Percentiles rank a stretch among this genome's conserved stretches.
Evolutionary conservation across 2,113 vertebrate genomes (phyloP).

Genomic region (Sclerurus mexicanus): DNA sequence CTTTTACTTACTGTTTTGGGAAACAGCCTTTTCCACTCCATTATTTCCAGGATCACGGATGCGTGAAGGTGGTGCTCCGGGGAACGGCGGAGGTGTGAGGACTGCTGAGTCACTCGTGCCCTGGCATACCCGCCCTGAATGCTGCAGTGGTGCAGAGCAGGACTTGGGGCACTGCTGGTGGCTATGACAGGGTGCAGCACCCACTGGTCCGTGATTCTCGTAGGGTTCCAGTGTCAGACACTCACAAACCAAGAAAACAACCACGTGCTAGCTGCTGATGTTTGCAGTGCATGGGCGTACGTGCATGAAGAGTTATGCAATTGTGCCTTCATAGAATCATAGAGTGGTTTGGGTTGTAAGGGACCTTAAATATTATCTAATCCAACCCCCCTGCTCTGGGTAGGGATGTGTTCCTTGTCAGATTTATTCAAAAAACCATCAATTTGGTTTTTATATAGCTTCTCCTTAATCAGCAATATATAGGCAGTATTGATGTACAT

Average conservation of each 20-base stretch:
- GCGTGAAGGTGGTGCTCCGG: background rate
- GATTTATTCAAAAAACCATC: background rate
- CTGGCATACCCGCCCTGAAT: background rate
- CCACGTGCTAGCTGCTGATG: background rate
- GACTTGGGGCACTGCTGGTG: background rate
- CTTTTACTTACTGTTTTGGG: background rate
- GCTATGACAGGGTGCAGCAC: background rate
- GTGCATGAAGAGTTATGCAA: background rate
- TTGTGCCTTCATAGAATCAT: background rate
- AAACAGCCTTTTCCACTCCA: background rate
- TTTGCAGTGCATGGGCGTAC: background rate
- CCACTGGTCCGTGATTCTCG: background rate
- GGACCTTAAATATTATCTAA: background rate
- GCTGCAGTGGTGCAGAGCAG: background rate
- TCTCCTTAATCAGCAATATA: background rate
- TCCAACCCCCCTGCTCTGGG: background rate
- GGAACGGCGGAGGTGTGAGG: constrained; percentile 11
- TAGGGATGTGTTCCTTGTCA: background rate
- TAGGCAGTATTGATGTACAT: background rate
- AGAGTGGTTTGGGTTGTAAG: background rate
- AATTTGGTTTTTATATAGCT: background rate
- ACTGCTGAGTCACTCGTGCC: background rate
- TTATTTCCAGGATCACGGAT: constrained; percentile 18
- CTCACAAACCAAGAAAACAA: background rate
- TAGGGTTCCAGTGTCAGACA: background rate